Conservation (phyloP, 1,140 invertebrate genomes). For the Scylla paramamosain region DNA sequence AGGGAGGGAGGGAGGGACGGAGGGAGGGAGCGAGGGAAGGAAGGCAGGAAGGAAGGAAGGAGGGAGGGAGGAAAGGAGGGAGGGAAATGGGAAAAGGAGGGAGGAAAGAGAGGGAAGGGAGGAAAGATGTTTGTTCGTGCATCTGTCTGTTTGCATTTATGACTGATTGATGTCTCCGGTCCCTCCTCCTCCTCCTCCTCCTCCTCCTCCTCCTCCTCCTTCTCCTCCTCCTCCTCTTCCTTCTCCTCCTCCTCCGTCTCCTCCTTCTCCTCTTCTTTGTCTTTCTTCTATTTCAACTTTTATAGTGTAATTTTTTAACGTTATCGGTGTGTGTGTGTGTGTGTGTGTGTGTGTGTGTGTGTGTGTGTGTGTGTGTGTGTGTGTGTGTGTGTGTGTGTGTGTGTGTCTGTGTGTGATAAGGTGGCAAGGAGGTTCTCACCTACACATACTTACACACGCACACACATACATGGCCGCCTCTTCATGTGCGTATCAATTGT, state of each 20-base stretch:
- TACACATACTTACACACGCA: no score
- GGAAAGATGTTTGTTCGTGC: background rate
- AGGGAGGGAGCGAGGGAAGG: background rate
- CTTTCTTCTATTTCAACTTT: no score
- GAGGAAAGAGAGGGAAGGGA: background rate
- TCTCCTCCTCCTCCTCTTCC: background rate
- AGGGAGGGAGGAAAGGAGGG: background rate
- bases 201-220: background rate
- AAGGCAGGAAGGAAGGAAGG: background rate
- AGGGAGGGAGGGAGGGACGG: background rate
- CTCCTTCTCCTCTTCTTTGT: no score
- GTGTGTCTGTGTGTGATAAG: background rate
- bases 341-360: no score
- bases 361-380: background rate
- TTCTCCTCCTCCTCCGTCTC: no score
- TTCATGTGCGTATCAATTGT: no score
- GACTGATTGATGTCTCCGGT: background rate
- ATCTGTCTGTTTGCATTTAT: background rate
- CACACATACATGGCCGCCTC: no score
- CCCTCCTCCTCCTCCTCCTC: background rate
- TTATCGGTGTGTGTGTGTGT: no score
- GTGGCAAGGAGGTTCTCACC: no score
- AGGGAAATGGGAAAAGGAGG: background rate
- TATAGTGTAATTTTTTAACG: background rate
- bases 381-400: background rate